Base-by-base conservation (phyloP, 2,797 vertebrate species). In the Notolepis coatsorum region DNA sequence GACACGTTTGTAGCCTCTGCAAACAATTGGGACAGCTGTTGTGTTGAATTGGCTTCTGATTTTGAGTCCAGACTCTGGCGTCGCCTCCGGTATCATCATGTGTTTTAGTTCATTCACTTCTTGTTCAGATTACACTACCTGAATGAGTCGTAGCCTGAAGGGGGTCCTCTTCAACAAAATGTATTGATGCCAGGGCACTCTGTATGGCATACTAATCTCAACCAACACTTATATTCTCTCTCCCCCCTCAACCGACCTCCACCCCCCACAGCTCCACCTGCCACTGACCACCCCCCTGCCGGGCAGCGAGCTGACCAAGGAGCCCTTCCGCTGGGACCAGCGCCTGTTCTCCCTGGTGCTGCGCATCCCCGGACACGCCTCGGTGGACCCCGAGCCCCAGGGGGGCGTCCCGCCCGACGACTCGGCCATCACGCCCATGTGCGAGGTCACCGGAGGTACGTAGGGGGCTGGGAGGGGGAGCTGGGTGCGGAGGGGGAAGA, bases 241-340 rank as follows among this genome's bases (percentile, higher is more conserved):
- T 17, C 1, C 7, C 7, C 45, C 31, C 9, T 24, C 12, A n/a
- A 25, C 4, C 17, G 10, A 50, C 48, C 30, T 33, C 53, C 66
- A 27, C 27, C 5, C 55, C 92, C 50, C 79, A n/a, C n/a, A 99
- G 97, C 95, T 99, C 50, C 97, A 99, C 71, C 93, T 99, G 73
- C 97, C 97, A 66, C 90, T 99, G 71, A 97, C 95, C 88, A 98
- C 97, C 15, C 96, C 97, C 7, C 91, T 99, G 58, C 96, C 96
- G n/a, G 97, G 97, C 42, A 98, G 96, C 55, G 97, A 98, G 83
- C 84, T 99, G 88, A 98, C 97, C 56, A 98, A 99, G 89, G 97
- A 99, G 69, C 97, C 97, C 4, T 99, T 99, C 86, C 95, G 97
- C 28, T 99, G 97, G 97, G 97, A 99, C 91, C 96, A 99, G 88